These are phyloP conservation scores for Arctopsyche grandis DNA, from an alignment of 1,140 invertebrate genomes.

Conservation along the genomic window DNA sequence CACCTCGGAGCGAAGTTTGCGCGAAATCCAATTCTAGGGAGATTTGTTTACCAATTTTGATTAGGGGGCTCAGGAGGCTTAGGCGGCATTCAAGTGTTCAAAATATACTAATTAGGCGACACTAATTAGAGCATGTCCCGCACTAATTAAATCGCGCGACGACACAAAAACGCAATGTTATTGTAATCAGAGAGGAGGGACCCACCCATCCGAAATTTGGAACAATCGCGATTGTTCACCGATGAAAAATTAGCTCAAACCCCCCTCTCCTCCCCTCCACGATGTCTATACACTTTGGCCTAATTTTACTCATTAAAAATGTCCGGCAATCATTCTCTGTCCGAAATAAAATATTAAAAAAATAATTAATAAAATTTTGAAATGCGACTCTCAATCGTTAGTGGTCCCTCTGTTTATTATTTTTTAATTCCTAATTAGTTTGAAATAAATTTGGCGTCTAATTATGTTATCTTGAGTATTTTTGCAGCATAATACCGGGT, in stretches of 20 bases:
- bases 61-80: constrained; percentile 27
- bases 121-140: constrained; percentile 33
- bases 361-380: too few species aligned
- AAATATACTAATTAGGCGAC: constrained; percentile 35
- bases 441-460: too few species aligned
- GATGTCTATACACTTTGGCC: too few species aligned
- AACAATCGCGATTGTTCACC: constrained; percentile 20
- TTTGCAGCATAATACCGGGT: too few species aligned
- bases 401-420: too few species aligned
- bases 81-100: constrained; percentile 33
- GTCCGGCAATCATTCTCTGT: too few species aligned
- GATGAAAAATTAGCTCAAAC: neutral
- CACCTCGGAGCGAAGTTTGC: constrained; percentile 20
- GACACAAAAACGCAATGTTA: constrained; percentile 25
- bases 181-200: constrained; percentile 1
- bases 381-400: too few species aligned
- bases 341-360: too few species aligned
- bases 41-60: constrained; percentile 45
- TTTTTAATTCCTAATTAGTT: too few species aligned
- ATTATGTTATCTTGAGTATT: too few species aligned
- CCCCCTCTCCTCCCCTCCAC: too few species aligned
- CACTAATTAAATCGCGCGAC: constrained; percentile 21
- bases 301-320: too few species aligned
- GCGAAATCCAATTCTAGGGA: constrained; percentile 38
- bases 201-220: neutral